A percentile compares a stretch with the other conserved stretches of the same genome.
Evolutionary conservation across 2,888 invertebrate genomes (phyloP).

Genomic region (Lepidonotus clava): DNA sequence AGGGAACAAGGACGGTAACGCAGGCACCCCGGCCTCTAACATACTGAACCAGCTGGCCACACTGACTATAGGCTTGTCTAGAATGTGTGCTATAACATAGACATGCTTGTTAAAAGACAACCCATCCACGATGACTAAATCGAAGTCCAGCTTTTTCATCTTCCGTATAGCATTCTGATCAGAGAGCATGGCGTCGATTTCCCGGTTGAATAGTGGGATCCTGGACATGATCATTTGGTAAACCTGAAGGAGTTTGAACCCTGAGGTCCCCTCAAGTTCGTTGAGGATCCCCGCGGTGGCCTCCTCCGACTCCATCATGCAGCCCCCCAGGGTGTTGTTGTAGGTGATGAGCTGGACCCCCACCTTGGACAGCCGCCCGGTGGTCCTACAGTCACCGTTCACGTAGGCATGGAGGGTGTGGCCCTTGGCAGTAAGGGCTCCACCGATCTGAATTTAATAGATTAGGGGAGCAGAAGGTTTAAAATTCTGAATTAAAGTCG

Average conservation of each 20-base stretch:
- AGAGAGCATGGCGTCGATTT: neutral
- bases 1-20: neutral
- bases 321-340: neutral
- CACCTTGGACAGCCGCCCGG: neutral
- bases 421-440: neutral
- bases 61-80: neutral
- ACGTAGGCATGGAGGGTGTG: neutral
- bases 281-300: no score
- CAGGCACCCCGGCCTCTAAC: neutral
- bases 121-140: neutral
- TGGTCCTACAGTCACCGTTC: neutral
- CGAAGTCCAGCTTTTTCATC: neutral
- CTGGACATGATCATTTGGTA: neutral
- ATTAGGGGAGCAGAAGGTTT: no score
- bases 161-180: neutral
- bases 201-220: neutral
- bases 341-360: neutral
- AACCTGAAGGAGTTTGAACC: neutral
- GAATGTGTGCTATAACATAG: neutral
- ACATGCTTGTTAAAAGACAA: neutral
- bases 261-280: neutral
- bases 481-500: no score
- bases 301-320: neutral
- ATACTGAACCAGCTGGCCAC: neutral
- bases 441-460: neutral